Evolutionary conservation across 1,140 invertebrate species (phyloP), one percentile per base, ranked within the genome.

Genomic region (Teleogryllus occipitalis): DNA sequence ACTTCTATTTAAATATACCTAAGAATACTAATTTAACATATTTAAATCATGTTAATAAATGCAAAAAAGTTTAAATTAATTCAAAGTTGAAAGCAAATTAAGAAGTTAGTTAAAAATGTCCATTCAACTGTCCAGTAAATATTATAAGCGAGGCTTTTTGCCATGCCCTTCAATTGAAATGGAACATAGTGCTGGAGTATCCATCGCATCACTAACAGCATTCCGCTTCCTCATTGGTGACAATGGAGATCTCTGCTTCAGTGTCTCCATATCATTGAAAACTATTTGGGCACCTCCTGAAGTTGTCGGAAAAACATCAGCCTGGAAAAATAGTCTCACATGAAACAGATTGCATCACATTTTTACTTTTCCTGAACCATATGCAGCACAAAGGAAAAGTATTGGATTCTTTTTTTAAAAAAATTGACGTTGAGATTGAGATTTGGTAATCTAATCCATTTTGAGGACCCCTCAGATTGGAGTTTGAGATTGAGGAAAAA

Each of bases 231-330:
- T 73, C 22, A 22, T 77, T 7, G 74, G 80, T 46, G 80, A 80
- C 15, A 86, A 90, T 7, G 96, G 96, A 0, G 95, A 96, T 82
- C 90, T 89, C 85, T 98, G 96, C 82, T 93, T 94, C 8, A 99
- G 85, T 81, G 92, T 92, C 87, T 99, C 98, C 5, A 99, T 93
- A 86, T 98, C 98, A 82, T 96, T 95, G 83, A 99, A 98, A 46
- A 98, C 92, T 0, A 99, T 96, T 84, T 98, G 96, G 5, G 96
- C 94, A 0, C 98, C 98, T 10, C 98, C 97, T 18, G 94, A 94
- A 80, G 92, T 92, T 0, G 97, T 98, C 14, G 95, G 96, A 18
- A 98, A 89, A 47, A 99, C 93, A 86, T 98, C 95, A 74, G 92
- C 97, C 91, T 94, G 82, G 18, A 77, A 21, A 18, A 77, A 39